Evolutionary conservation across 2,797 vertebrate species (phyloP), one percentile per base, ranked within the genome.

Genomic region (Setipinna tenuifilis): DNA sequence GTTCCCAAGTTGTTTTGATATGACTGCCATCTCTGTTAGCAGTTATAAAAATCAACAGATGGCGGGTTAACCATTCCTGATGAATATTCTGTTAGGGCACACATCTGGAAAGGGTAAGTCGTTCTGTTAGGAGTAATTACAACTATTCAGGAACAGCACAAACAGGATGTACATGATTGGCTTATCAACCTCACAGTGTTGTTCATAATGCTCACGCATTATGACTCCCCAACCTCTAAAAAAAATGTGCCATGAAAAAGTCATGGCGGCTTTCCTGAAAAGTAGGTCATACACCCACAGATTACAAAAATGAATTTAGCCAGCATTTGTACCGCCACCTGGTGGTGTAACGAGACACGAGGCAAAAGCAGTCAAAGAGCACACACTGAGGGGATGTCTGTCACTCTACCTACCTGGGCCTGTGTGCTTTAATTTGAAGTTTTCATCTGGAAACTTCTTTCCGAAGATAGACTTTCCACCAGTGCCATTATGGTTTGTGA

Each of bases 381-480:
- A 62, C 50, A 54, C 14, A 7, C 9, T 54, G 6, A 75, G 7
- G 19, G 6, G 28, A 83, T 7, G 21, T 35, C 35, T 57, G 3
- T 80, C 25, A 28, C 62, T 17, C 4, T 90, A 99, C 98, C 4
- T 90, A 99, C 98, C 98, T 90, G 98, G 95, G 87, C 95, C 96
- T 0, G 93, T 93, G 0, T 99, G 98, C 92, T 98, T 98, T 84
- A 99, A 93, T 50, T 93, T 93, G 89, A 99, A 99, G 93, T 99
- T 99, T 92, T 99, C 98, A 87, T 99, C 98, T 21, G 93, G 94
- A 90, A 99, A 99, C 28, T 95, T 96, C 83, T 96, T 96, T 81
- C 98, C 98, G 0, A 97, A 99, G 91, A 99, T 98, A 21, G 98
- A 99, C 91, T 98, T 99, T 46, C 98, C 98, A 83, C 98, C 98